Percentiles rank a stretch among this genome's conserved stretches.
Conservation (phyloP, 2,888 invertebrate genomes). For the Lasioglossum villosulum region DNA sequence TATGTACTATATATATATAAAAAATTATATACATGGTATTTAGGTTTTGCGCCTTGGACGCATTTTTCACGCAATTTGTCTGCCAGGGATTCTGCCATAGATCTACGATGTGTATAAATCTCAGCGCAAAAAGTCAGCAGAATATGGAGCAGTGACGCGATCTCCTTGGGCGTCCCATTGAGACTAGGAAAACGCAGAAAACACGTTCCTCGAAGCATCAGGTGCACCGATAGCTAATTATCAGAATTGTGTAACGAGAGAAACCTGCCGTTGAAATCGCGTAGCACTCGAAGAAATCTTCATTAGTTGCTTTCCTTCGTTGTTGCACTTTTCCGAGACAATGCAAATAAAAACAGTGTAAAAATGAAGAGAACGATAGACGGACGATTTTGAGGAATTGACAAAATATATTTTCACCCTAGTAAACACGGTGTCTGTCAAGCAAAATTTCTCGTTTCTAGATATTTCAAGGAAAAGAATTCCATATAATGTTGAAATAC, state of each 20-base stretch:
- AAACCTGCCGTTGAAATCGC: background rate
- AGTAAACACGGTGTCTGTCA: no score
- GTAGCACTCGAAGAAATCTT: no score
- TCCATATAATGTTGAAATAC: no score
- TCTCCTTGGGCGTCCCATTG: background rate
- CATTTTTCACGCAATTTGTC: background rate
- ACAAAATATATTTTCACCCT: background rate
- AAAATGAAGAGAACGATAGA: background rate
- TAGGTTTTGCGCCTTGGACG: background rate
- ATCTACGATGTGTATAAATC: background rate
- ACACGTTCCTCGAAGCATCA: background rate
- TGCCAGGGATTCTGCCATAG: background rate
- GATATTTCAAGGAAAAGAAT: no score
- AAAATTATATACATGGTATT: no score
- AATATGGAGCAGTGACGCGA: background rate
- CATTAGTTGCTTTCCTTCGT: no score
- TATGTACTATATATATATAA: no score
- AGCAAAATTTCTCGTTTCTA: no score
- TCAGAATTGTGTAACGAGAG: background rate
- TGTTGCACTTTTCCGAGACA: no score
- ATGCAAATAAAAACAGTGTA: background rate
- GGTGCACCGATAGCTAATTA: background rate
- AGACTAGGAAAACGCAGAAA: background rate
- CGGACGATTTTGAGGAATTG: background rate
- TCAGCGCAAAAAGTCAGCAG: background rate